phyloP scores from a whole-genome alignment of 2,797 vertebrate genomes.

The Neostethus bicornis region DNA sequence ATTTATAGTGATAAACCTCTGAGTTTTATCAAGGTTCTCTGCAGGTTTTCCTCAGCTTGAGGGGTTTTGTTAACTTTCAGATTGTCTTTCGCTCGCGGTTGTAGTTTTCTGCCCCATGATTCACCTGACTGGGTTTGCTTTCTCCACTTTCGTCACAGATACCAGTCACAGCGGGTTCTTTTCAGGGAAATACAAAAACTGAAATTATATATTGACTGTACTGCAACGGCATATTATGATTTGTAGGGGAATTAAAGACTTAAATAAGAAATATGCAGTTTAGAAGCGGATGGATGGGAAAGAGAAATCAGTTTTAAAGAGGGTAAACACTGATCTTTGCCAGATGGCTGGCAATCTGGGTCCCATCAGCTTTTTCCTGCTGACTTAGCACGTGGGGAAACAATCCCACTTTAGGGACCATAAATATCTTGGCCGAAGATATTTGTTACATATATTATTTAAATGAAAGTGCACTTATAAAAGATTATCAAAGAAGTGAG shows the following conservation, averaged over 20 bases:
- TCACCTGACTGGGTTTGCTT: constrained; percentile 16
- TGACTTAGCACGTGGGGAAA: neutral
- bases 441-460: neutral
- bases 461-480: neutral
- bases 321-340: neutral
- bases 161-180: constrained; percentile 8
- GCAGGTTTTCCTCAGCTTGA: neutral
- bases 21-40: constrained; percentile 16
- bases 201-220: constrained; percentile 1
- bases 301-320: neutral
- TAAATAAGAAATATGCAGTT: neutral
- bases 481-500: neutral
- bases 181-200: constrained; percentile 4
- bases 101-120: constrained; percentile 7
- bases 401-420: neutral
- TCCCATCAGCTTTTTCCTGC: neutral
- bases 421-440: neutral
- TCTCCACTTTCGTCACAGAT: constrained; percentile 8
- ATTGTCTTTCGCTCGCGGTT: constrained; percentile 11
- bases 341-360: neutral
- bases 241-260: neutral
- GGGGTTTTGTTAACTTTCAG: constrained; percentile 7
- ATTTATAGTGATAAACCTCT: constrained; percentile 24
- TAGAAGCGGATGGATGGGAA: neutral
- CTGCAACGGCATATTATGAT: neutral